Evolutionary conservation across 2,797 vertebrate genomes (phyloP), one percentile per base, ranked within the genome.

Genomic region (Gadopsis marmoratus): DNA sequence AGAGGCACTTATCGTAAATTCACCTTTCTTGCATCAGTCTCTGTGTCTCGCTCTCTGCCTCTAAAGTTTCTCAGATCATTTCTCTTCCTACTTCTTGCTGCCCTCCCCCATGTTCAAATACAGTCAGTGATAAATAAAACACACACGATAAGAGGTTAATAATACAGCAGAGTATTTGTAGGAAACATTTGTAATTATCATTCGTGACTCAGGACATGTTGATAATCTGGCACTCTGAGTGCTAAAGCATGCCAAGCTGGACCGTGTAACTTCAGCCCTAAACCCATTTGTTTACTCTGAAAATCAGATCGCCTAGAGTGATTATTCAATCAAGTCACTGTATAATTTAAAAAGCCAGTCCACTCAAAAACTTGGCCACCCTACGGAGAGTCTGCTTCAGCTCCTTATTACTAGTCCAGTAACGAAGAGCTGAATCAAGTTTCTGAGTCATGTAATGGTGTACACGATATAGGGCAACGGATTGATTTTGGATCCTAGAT

Each of bases 1-100:
- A 89, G 82, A 91, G 86, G 66, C 74, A 86, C 72, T 94, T 92
- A 91, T 87, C 56, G 60, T 81, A 89, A 84, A 90, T 89, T 91
- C 85, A 74, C 68, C 85, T 83, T 84, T 83, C 66, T 85, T 86
- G 82, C 79, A 82, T 88, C 80, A 39, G 58, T 78, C 59, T 74
- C 60, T 80, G 54, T 53, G 39, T 74, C 33, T 65, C 56, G 56
- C 26, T 60, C n/a, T 63, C 56, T 53, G 50, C 37, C 43, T 81
- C 45, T 45, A n/a, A 39, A 39, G 37, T 74, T 65, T 65, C 76
- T 58, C 50, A 59, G 41, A 56, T 60, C 74, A 54, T 73, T 29
- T 47, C 16, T 61, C 23, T 54, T 43, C 21, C 54, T 61, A 41
- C 23, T 12, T 7, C 35, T 29, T 47, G 14, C 47, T 76, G n/a